Percentiles rank a stretch among this genome's conserved stretches.
Conservation (phyloP, 2,888 invertebrate species). For the Ischnus inquisitorius region DNA sequence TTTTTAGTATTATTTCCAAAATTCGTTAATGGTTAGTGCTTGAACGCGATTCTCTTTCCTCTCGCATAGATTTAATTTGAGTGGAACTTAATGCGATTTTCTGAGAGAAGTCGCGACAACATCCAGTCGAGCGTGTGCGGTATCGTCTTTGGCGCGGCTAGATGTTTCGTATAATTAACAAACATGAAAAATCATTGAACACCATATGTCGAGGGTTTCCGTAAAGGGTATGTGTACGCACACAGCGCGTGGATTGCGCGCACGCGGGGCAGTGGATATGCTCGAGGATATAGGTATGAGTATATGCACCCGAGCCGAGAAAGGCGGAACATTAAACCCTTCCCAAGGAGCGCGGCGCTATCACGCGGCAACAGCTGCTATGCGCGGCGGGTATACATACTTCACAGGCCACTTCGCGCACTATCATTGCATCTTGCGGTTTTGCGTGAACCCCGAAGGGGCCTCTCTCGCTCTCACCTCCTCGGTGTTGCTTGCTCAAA, state of each 20-base stretch:
- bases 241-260: conserved; percentile 54
- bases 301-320: conserved; percentile 43
- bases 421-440: conserved; percentile 74
- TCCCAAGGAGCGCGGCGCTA: conserved; percentile 75
- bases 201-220: conserved; percentile 81
- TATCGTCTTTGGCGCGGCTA: conserved; percentile 75
- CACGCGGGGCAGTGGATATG: conserved; percentile 58
- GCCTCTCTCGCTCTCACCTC: not conserved
- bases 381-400: conserved; percentile 80
- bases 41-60: not conserved
- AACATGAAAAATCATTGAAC: conserved; percentile 80
- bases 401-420: conserved; percentile 69
- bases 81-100: not conserved
- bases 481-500: conserved; percentile 23
- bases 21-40: not conserved
- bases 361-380: conserved; percentile 84
- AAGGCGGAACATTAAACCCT: conserved; percentile 71
- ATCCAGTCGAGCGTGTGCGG: conserved; percentile 42
- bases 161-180: conserved; percentile 82
- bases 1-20: too few species aligned
- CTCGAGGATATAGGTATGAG: conserved; percentile 56
- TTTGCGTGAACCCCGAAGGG: conserved; percentile 65
- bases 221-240: conserved; percentile 58
- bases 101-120: conserved; percentile 10
- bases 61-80: conserved; percentile 1